Conservation (phyloP, 2,888 invertebrate genomes). For the Heliconius hortense region DNA sequence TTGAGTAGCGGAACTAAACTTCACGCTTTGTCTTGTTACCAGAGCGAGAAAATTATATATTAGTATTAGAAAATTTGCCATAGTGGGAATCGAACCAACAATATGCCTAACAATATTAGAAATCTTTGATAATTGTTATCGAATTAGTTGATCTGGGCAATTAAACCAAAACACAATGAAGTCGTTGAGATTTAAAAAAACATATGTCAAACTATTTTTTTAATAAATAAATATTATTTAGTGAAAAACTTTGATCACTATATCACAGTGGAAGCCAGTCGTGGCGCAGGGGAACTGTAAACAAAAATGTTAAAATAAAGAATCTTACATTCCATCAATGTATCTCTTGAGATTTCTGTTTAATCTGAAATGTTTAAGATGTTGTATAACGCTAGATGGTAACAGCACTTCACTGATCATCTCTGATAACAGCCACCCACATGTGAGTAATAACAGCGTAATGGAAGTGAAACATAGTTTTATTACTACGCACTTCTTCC, state of each 20-base stretch:
- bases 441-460: slow-evolving; percentile 41
- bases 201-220: no score
- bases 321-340: slow-evolving; percentile 58
- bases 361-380: slow-evolving; percentile 55
- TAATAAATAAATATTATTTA: no score
- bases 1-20: not conserved
- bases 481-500: slow-evolving; percentile 45
- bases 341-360: slow-evolving; percentile 58
- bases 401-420: slow-evolving; percentile 46
- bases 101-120: no score
- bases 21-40: not conserved
- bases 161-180: no score
- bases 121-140: no score
- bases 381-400: slow-evolving; percentile 50
- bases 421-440: slow-evolving; percentile 50
- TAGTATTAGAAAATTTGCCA: no score
- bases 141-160: no score
- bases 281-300: not conserved
- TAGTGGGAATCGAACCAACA: no score
- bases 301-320: not conserved
- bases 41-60: no score
- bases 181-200: no score
- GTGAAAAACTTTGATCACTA: no score
- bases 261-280: no score
- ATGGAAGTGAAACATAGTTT: slow-evolving; percentile 45